Evolutionary conservation across 2,888 invertebrate species (phyloP).

Genomic region (Yponomeuta plumbellus): DNA sequence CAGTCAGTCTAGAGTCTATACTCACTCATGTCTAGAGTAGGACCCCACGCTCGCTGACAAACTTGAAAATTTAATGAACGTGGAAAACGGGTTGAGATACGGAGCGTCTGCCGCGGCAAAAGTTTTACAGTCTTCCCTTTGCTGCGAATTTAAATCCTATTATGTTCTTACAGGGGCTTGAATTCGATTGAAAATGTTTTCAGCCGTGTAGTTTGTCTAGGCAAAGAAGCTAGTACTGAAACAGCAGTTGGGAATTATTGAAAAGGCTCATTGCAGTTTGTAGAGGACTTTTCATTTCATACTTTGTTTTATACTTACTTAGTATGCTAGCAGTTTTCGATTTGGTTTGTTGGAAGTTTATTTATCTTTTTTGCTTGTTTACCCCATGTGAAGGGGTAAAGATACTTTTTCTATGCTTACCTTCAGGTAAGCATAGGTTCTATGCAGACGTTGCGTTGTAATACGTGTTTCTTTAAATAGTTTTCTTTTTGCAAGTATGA

Average conservation of each 20-base stretch:
- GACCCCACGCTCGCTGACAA: background rate
- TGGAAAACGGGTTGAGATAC: background rate
- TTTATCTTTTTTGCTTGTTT: too few species aligned
- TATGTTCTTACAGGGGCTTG: background rate
- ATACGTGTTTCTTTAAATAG: too few species aligned
- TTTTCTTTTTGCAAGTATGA: too few species aligned
- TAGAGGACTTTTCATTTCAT: background rate
- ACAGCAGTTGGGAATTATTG: background rate
- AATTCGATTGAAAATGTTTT: background rate
- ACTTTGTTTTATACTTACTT: too few species aligned
- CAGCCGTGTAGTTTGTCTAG: background rate
- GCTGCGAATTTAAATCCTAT: background rate
- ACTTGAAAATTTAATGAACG: conserved; percentile 1
- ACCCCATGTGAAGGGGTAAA: too few species aligned
- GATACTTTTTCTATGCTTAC: too few species aligned
- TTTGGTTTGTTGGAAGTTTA: too few species aligned
- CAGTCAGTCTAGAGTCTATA: too few species aligned
- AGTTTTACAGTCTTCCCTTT: background rate
- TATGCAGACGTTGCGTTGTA: too few species aligned
- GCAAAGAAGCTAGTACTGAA: background rate
- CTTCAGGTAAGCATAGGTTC: too few species aligned
- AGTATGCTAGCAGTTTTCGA: too few species aligned
- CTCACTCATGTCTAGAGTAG: background rate
- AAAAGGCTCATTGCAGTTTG: background rate
- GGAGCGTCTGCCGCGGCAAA: background rate